These are phyloP conservation scores for Poecile atricapillus DNA, from an alignment of 2,113 vertebrate species.

Conservation along the genomic window DNA sequence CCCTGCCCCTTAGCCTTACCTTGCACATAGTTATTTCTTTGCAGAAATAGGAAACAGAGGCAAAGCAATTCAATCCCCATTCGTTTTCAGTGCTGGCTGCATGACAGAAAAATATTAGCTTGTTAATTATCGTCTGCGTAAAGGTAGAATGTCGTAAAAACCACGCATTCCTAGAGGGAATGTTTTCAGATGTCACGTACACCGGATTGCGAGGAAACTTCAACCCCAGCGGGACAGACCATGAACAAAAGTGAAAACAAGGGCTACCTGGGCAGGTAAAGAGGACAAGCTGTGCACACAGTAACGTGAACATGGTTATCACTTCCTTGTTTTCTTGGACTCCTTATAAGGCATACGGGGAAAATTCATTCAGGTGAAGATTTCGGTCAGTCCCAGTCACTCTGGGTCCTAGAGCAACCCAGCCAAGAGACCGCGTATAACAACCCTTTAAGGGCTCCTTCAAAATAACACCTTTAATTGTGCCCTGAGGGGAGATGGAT, in stretches of 20 bases:
- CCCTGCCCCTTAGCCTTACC: slow-evolving; percentile 78
- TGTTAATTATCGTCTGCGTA: slow-evolving; percentile 58
- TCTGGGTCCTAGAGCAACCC: slow-evolving; percentile 62
- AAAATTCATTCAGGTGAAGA: slow-evolving; percentile 72
- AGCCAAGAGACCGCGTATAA: background rate
- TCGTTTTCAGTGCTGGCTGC: slow-evolving; percentile 85
- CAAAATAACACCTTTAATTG: background rate
- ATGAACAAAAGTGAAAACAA: slow-evolving; percentile 69
- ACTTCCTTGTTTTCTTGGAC: slow-evolving; percentile 90
- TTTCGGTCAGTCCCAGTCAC: slow-evolving; percentile 44
- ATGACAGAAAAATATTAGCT: slow-evolving; percentile 68
- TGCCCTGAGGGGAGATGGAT: background rate
- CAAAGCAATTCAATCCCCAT: slow-evolving; percentile 93
- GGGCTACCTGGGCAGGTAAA: slow-evolving; percentile 78
- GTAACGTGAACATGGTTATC: slow-evolving; percentile 68
- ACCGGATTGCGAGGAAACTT: slow-evolving; percentile 49
- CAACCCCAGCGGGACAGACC: background rate
- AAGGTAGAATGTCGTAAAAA: slow-evolving; percentile 45
- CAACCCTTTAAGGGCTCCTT: background rate
- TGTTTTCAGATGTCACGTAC: slow-evolving; percentile 51
- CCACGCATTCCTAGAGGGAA: slow-evolving; percentile 14
- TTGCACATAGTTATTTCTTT: slow-evolving; percentile 82
- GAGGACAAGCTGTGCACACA: slow-evolving; percentile 67
- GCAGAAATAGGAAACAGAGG: slow-evolving; percentile 85
- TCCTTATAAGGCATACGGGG: slow-evolving; percentile 83